Base-by-base conservation (phyloP, 1,140 invertebrate genomes). In the Oedothorax gibbosus region DNA sequence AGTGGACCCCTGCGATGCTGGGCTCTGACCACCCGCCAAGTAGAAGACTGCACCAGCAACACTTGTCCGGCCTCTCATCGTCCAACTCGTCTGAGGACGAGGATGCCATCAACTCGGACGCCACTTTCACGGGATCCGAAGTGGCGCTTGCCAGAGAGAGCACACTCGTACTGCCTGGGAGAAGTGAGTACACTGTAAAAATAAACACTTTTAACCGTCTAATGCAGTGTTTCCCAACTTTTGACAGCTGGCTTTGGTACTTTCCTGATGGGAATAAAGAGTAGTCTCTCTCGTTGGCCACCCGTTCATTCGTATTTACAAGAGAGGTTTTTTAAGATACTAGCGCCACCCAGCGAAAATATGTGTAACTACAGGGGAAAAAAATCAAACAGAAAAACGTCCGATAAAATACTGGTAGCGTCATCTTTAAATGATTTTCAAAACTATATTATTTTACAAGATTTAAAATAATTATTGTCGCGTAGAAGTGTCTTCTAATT, bases 81-180 rank as follows among this genome's bases (percentile, higher is more conserved):
- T 89, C 88, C 3, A 79, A 75, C 18, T 76, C 85, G 21, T 82
- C 85, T 6, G 78, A 81, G 18, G 85, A 86, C 35, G 85, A 86
- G 6, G 85, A 86, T 62, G 88, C 87, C 35, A 88, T 88, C 71
- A 88, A 89, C 64, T 88, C 88, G 0, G 88, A 89, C 66, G 87
- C 87, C 11, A 88, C 88, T 4, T 89, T 87, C 78, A 87, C 88
- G 0, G 88, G 88, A 35, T 88, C 87, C 18, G 88, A 89, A 68
- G 76, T 89, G 15, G 87, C 87, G 49, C 72, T 86, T 7, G 86
- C 86, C 18, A 75, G 87, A 9, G 78, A 86, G 14, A 85, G 72
- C 49, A 87, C 87, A 0, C 15, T 86, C 18, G 72, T 85, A 3
- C 51, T 84, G 51, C 86, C 82, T 60, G 62, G 65, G 20, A 85